phyloP scores from a whole-genome alignment of 2,113 vertebrate genomes.

The Neotoma lepida region DNA sequence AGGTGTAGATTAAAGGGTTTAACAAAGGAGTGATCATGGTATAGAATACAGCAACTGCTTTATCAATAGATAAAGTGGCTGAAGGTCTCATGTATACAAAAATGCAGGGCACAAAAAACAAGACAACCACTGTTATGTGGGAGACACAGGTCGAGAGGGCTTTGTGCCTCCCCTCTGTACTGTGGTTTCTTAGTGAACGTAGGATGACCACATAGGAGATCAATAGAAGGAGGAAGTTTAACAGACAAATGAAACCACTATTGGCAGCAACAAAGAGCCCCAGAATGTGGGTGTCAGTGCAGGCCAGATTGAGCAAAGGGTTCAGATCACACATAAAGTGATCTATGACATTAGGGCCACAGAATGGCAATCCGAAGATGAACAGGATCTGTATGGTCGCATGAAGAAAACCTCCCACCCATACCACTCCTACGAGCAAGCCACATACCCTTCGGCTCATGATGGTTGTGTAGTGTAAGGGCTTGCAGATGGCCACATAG shows the following conservation, averaged over 20 bases:
- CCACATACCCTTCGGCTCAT: slow-evolving; percentile 53
- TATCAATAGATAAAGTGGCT: slow-evolving; percentile 58
- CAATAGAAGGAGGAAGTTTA: slow-evolving; percentile 76
- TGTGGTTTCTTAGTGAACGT: slow-evolving; percentile 51
- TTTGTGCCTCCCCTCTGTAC: slow-evolving; percentile 20
- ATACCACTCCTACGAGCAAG: not conserved
- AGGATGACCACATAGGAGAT: slow-evolving; percentile 73
- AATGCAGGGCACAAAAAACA: slow-evolving; percentile 76
- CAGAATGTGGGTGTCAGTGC: not conserved
- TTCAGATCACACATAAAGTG: slow-evolving; percentile 80
- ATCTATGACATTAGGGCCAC: slow-evolving; percentile 73
- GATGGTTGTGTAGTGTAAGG: slow-evolving; percentile 71
- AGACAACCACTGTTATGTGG: slow-evolving; percentile 78
- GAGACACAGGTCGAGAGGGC: slow-evolving; percentile 81
- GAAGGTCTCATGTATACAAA: slow-evolving; percentile 74
- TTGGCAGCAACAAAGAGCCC: slow-evolving; percentile 55
- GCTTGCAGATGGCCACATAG: slow-evolving; percentile 77
- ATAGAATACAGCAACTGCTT: slow-evolving; percentile 76
- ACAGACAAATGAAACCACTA: slow-evolving; percentile 64
- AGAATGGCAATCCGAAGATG: slow-evolving; percentile 71
- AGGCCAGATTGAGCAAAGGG: slow-evolving; percentile 71
- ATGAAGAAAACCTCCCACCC: slow-evolving; percentile 77
- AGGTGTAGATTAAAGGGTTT: slow-evolving; percentile 78
- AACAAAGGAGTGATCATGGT: slow-evolving; percentile 75
- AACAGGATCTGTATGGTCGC: slow-evolving; percentile 74